phyloP scores from a whole-genome alignment of 2,113 vertebrate genomes.

The Ceuthmochares aereus region DNA sequence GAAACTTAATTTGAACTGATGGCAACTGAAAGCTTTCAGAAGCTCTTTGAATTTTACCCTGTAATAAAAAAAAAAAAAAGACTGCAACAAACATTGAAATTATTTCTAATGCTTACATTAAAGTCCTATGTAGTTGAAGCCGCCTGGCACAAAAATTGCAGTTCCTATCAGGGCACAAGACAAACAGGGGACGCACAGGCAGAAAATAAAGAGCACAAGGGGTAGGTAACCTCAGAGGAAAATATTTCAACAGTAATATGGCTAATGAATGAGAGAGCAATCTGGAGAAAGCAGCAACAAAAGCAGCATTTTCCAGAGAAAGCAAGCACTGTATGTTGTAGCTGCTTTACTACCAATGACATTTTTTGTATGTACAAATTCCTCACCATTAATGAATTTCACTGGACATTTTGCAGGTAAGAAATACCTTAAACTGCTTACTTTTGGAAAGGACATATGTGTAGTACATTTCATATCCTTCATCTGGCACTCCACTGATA shows the following conservation, averaged over 20 bases:
- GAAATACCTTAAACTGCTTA: not conserved
- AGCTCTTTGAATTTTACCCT: not conserved
- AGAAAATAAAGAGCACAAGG: not conserved
- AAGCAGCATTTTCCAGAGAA: not conserved
- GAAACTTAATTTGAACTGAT: not conserved
- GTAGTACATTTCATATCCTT: accelerated
- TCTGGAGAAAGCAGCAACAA: not conserved
- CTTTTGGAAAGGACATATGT: accelerated
- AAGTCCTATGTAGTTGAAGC: not conserved
- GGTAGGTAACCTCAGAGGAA: not conserved
- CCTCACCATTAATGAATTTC: not conserved
- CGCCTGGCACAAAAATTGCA: not conserved
- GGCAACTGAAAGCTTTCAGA: not conserved
- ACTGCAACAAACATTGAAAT: not conserved
- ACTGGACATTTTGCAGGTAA: not conserved
- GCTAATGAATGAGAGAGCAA: not conserved
- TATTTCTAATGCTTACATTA: not conserved
- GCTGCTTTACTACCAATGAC: not conserved
- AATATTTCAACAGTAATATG: not conserved
- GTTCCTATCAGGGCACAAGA: not conserved
- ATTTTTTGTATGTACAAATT: not conserved
- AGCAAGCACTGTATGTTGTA: not conserved
- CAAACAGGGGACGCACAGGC: accelerated
- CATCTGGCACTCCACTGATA: too few relatives aligned
- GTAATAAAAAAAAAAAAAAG: not conserved